Evolutionary conservation across 2,113 vertebrate species (phyloP).

Genomic region (Eleginops maclovinus): DNA sequence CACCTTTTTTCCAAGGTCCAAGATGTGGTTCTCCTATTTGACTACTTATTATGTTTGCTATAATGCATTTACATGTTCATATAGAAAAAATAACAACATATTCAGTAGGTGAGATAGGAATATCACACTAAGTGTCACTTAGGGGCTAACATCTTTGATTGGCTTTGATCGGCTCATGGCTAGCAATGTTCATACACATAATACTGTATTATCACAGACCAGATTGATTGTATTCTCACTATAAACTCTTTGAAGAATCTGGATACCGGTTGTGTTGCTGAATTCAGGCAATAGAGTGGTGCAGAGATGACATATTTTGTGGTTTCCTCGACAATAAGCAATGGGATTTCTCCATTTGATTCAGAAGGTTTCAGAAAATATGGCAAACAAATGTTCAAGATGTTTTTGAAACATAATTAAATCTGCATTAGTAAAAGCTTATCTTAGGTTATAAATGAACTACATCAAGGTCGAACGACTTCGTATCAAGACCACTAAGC

Average conservation of each 20-base stretch:
- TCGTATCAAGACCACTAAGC: no score
- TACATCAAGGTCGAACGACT: no score
- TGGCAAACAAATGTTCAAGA: no score
- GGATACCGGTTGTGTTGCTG: not conserved
- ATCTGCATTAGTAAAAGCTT: no score
- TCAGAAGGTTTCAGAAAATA: no score
- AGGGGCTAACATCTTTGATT: no score
- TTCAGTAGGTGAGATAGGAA: not conserved
- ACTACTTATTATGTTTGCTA: slow-evolving; percentile 2
- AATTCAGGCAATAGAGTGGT: slow-evolving; percentile 2
- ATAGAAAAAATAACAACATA: not conserved
- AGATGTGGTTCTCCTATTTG: not conserved
- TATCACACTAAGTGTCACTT: no score
- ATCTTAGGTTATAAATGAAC: no score
- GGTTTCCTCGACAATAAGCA: no score
- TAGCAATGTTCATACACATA: slow-evolving; percentile 4
- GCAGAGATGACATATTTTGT: no score
- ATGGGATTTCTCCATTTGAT: no score
- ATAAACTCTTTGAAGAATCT: slow-evolving; percentile 20
- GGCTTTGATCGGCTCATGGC: not conserved
- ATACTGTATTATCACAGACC: slow-evolving; percentile 12
- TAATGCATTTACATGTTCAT: slow-evolving; percentile 3
- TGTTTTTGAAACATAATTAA: no score
- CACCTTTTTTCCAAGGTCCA: not conserved
- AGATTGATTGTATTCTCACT: slow-evolving; percentile 44